A percentile compares a stretch with the other conserved stretches of the same genome.
Conservation (phyloP, 2,888 invertebrate species). For the Napeogenes inachia region DNA sequence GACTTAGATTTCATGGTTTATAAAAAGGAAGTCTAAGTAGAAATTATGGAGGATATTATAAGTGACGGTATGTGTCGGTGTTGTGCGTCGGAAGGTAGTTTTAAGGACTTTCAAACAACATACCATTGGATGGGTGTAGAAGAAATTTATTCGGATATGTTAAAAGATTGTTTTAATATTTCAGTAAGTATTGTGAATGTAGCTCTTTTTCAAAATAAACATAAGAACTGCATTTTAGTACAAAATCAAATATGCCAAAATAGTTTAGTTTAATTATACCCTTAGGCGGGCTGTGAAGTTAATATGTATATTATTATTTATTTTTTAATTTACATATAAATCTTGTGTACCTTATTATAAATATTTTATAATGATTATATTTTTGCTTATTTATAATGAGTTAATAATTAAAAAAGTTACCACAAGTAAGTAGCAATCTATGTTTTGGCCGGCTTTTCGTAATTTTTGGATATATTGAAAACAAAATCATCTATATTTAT, state of each 20-base stretch:
- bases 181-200: conserved; percentile 46
- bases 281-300: too few species aligned
- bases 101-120: conserved; percentile 58
- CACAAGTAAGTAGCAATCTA: neutral
- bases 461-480: too few species aligned
- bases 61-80: conserved; percentile 64
- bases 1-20: conserved; percentile 36
- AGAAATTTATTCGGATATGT: conserved; percentile 66
- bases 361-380: neutral
- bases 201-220: neutral
- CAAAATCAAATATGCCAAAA: neutral
- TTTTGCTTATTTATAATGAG: neutral
- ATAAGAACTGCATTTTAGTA: too few species aligned
- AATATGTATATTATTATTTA: neutral
- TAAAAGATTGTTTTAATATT: conserved; percentile 66
- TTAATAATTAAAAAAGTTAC: neutral
- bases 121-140: conserved; percentile 70
- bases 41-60: conserved; percentile 52
- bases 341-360: neutral
- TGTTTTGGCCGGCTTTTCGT: too few species aligned
- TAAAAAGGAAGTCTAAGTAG: conserved; percentile 38
- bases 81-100: conserved; percentile 66
- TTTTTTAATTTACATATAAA: neutral
- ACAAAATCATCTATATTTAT: too few species aligned
- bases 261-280: too few species aligned